phyloP scores from a whole-genome alignment of 2,888 invertebrate genomes.

The Dichetophora obliterata region DNA sequence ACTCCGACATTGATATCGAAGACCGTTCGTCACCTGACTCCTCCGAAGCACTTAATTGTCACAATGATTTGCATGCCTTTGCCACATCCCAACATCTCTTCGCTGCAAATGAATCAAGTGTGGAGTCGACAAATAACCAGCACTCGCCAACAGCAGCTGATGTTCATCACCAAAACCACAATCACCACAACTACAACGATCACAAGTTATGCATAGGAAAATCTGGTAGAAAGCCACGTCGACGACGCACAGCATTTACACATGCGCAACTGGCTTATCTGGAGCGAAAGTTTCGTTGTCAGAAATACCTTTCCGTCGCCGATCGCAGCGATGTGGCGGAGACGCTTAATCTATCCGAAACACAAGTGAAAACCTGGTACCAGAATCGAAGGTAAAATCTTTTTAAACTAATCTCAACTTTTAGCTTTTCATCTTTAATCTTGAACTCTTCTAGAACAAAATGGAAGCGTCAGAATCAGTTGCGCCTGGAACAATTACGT shows the following conservation, averaged over 20 bases:
- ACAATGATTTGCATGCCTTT: slow-evolving; percentile 46
- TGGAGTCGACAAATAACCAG: slow-evolving; percentile 56
- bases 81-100: slow-evolving; percentile 46
- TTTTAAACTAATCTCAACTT: background rate
- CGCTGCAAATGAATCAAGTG: slow-evolving; percentile 63
- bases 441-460: slow-evolving; percentile 76
- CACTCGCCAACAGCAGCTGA: slow-evolving; percentile 36
- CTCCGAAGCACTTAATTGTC: slow-evolving; percentile 60
- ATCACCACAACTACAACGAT: slow-evolving; percentile 45
- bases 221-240: slow-evolving; percentile 82
- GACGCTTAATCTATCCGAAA: slow-evolving; percentile 89
- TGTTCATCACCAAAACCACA: background rate
- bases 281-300: slow-evolving; percentile 91
- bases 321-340: slow-evolving; percentile 94
- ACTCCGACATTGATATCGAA: slow-evolving; percentile 70
- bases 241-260: slow-evolving; percentile 91
- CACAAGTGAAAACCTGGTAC: slow-evolving; percentile 96
- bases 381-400: slow-evolving; percentile 67
- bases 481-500: slow-evolving; percentile 85
- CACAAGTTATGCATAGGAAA: slow-evolving; percentile 68
- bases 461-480: slow-evolving; percentile 91
- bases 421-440: too few species aligned
- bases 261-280: slow-evolving; percentile 93
- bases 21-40: slow-evolving; percentile 69
- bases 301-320: slow-evolving; percentile 94